A percentile compares a stretch with the other conserved stretches of the same genome.
Conservation (phyloP, 2,113 vertebrate genomes). For the Rhinopomastus cyanomelas region DNA sequence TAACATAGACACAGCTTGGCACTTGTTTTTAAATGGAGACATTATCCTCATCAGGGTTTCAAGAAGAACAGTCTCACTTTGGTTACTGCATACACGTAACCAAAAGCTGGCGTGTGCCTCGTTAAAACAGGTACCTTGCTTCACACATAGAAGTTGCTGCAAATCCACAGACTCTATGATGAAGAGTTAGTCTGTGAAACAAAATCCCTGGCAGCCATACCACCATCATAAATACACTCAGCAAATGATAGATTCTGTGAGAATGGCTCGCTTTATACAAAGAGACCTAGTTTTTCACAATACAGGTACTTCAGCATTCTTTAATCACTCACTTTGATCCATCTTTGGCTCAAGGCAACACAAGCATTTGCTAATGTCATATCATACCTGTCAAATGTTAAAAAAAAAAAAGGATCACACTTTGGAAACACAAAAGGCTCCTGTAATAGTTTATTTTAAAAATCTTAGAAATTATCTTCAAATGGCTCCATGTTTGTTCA, state of each 20-base stretch:
- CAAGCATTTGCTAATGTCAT: slow-evolving; percentile 88
- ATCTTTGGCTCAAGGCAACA: slow-evolving; percentile 83
- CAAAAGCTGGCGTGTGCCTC: neutral
- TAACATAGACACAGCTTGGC: neutral
- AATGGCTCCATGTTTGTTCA: neutral
- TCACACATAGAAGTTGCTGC: neutral
- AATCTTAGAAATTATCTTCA: neutral
- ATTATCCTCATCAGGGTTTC: neutral
- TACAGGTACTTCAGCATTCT: neutral
- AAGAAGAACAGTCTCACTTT: neutral
- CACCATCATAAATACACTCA: neutral
- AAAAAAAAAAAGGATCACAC: neutral
- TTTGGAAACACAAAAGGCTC: neutral
- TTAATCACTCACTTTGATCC: slow-evolving; percentile 83
- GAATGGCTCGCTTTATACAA: neutral
- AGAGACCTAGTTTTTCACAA: neutral
- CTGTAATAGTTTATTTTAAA: neutral
- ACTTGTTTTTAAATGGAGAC: neutral
- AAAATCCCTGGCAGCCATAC: neutral
- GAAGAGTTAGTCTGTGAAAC: neutral
- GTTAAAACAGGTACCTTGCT: neutral
- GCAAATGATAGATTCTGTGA: neutral
- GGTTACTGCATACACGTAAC: neutral
- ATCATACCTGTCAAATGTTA: slow-evolving; percentile 84
- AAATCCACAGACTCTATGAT: neutral